These are phyloP conservation scores for Helicoverpa armigera DNA, from an alignment of 1,140 invertebrate genomes.

Conservation along the genomic window DNA sequence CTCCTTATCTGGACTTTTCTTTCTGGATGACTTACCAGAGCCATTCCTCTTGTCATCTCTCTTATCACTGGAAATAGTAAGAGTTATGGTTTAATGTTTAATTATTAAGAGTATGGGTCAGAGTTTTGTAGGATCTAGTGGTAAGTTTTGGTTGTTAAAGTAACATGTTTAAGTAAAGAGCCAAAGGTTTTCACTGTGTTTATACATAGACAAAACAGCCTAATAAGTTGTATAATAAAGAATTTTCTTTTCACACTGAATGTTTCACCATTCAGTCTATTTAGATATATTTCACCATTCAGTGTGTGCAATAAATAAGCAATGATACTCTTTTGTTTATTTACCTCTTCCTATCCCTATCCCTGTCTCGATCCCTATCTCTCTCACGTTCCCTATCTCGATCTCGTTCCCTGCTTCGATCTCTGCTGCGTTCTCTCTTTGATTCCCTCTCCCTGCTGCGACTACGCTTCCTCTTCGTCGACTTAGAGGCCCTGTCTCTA, in stretches of 20 bases:
- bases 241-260: too few species aligned
- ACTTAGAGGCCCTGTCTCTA: constrained; percentile 86
- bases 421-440: constrained; percentile 81
- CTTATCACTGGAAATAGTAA: constrained; percentile 71
- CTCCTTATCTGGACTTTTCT: constrained; percentile 82
- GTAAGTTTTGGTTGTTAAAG: too few species aligned
- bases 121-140: too few species aligned
- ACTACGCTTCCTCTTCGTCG: constrained; percentile 83
- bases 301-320: too few species aligned
- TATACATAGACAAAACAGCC: too few species aligned
- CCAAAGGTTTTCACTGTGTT: too few species aligned
- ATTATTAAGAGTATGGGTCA: too few species aligned
- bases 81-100: background rate
- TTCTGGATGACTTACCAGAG: constrained; percentile 79
- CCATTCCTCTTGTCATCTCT: constrained; percentile 83
- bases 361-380: constrained; percentile 77
- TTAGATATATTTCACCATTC: too few species aligned
- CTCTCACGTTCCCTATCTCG: constrained; percentile 63
- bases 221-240: too few species aligned
- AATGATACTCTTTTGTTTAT: background rate
- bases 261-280: too few species aligned
- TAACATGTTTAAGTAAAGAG: too few species aligned
- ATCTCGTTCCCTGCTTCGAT: constrained; percentile 76
- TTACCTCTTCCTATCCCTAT: constrained; percentile 84
- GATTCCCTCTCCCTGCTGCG: constrained; percentile 85